These are phyloP conservation scores for Vanessa atalanta DNA, from an alignment of 1,140 invertebrate genomes.

Conservation along the genomic window DNA sequence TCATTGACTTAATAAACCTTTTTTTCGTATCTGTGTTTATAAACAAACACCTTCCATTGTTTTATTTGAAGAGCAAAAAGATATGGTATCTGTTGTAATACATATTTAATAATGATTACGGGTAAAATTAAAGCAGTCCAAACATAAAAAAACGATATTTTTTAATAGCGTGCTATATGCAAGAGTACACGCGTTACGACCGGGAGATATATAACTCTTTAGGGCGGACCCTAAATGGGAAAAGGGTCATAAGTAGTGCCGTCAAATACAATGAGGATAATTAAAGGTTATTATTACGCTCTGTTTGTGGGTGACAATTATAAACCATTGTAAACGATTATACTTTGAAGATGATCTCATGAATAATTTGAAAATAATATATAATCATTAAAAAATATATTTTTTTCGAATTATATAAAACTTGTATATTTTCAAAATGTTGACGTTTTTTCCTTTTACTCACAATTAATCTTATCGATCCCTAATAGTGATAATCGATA, in stretches of 20 bases:
- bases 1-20: too few species aligned
- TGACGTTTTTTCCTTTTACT: too few species aligned
- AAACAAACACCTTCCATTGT: not conserved
- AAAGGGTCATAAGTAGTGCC: slow-evolving; percentile 1
- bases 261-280: slow-evolving; percentile 32
- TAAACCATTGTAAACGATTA: not conserved
- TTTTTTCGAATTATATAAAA: not conserved
- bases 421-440: not conserved
- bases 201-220: slow-evolving; percentile 16
- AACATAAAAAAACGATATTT: slow-evolving; percentile 10
- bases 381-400: not conserved
- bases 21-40: not conserved
- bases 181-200: slow-evolving; percentile 2
- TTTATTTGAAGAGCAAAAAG: too few species aligned
- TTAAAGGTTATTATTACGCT: slow-evolving; percentile 24
- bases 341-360: not conserved
- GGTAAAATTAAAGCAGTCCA: not conserved
- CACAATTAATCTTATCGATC: not conserved
- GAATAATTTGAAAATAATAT: not conserved
- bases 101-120: not conserved
- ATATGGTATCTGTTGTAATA: not conserved
- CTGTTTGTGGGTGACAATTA: slow-evolving; percentile 20
- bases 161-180: not conserved
- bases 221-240: slow-evolving; percentile 25
- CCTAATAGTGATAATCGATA: not conserved